These are phyloP conservation scores for Hirudo medicinalis DNA, from an alignment of 1,140 invertebrate genomes.

Conservation along the genomic window DNA sequence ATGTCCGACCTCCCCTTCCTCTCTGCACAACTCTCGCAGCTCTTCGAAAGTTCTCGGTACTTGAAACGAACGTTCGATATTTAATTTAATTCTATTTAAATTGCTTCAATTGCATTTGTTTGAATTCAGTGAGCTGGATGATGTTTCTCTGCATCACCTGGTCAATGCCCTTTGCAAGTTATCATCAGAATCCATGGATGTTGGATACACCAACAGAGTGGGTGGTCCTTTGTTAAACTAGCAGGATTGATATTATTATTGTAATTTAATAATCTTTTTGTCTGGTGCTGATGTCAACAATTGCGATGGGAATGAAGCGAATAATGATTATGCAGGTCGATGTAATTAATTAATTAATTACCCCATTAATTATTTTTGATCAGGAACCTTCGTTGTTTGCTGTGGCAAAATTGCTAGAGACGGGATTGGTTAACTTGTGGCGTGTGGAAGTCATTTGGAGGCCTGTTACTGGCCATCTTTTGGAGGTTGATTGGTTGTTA, in stretches of 20 bases:
- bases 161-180: slow-evolving; percentile 92
- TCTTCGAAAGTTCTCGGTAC: slow-evolving; percentile 82
- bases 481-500: slow-evolving; percentile 55
- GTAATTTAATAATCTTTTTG: too few species aligned
- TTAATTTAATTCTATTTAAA: background rate
- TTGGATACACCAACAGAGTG: slow-evolving; percentile 82
- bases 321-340: background rate
- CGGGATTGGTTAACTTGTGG: slow-evolving; percentile 80
- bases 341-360: too few species aligned
- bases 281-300: background rate
- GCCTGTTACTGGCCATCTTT: slow-evolving; percentile 83
- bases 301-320: background rate
- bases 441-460: slow-evolving; percentile 88
- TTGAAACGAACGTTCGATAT: slow-evolving; percentile 25
- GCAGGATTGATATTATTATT: too few species aligned
- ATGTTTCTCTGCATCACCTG: slow-evolving; percentile 84
- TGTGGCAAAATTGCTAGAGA: slow-evolving; percentile 90
- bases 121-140: slow-evolving; percentile 51
- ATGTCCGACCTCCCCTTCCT: slow-evolving; percentile 80
- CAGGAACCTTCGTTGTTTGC: slow-evolving; percentile 91
- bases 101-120: too few species aligned
- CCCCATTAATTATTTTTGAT: slow-evolving; percentile 15
- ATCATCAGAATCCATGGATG: slow-evolving; percentile 89
- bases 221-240: slow-evolving; percentile 26
- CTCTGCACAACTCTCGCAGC: slow-evolving; percentile 75